Evolutionary conservation across 2,797 vertebrate species (phyloP), one percentile per base, ranked within the genome.

Genomic region (Loris lydekkerianus): DNA sequence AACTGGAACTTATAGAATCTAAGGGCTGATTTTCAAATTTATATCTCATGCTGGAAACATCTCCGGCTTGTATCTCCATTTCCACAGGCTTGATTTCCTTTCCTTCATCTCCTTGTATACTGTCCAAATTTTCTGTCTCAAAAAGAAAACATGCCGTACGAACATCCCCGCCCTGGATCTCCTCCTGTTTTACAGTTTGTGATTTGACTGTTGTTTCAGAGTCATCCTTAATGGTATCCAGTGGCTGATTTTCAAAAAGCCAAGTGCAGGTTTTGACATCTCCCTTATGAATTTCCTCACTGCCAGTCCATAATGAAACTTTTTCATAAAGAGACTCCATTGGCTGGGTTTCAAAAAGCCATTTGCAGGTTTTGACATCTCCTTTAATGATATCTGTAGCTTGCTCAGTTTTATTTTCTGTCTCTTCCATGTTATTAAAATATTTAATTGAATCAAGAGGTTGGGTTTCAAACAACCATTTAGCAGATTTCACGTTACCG

Each of bases 401-500:
- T 87, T 98, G 94, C 77, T 95, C 98, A 76, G 92, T 94, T 85
- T 97, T 95, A 76, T 58, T 97, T 97, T 99, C 99, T 93, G 98
- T 99, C 96, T 99, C 99, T 96, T 99, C 99, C 43, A 98, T 97
- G 69, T 99, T 98, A 86, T 98, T 99, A 93, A 99, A 99, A 97
- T 99, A 99, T 97, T 99, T 99, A 86, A 99, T 99, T 25, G 99
- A 98, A 97, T 99, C 99, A 80, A 99, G 98, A 96, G 99, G 99
- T 95, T 99, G 99, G 5, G 99, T 99, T 98, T 99, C 99, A 99
- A 99, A 99, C 85, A 99, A 98, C 99, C 99, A 99, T 97, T 99
- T 99, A 75, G 99, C 99, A 84, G 99, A 99, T 98, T 99, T 99
- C 43, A 99, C 99, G 96, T 99, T 99, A 63, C 99, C 99, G 27